A percentile compares a stretch with the other conserved stretches of the same genome.
Conservation (phyloP, 1,140 invertebrate genomes). For the Zaprionus nigranus region DNA sequence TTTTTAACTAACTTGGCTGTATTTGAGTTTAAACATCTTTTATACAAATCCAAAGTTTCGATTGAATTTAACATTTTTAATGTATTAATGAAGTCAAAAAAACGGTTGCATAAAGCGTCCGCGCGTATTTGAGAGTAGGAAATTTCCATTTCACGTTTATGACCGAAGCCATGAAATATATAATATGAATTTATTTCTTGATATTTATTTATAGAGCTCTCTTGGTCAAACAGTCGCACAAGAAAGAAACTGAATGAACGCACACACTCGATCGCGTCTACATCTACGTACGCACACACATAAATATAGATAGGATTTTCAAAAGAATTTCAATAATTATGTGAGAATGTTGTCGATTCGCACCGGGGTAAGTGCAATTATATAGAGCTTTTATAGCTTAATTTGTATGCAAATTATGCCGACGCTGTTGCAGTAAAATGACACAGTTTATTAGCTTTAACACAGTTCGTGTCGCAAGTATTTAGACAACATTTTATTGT, state of each 20-base stretch:
- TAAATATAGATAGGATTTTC: conserved; percentile 3
- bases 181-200: conserved; percentile 19
- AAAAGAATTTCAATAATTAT: conserved; percentile 14
- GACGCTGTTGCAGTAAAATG: background rate
- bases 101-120: conserved; percentile 21
- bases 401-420: background rate
- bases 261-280: background rate
- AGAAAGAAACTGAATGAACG: conserved; percentile 35
- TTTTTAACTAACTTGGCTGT: no score
- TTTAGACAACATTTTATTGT: background rate
- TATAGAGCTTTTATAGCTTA: background rate
- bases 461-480: background rate
- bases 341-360: background rate
- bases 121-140: background rate
- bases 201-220: conserved; percentile 22
- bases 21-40: no score
- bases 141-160: conserved; percentile 25
- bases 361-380: background rate
- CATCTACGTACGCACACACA: conserved; percentile 13
- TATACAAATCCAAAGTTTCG: background rate
- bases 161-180: conserved; percentile 12
- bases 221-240: background rate
- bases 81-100: conserved; percentile 31
- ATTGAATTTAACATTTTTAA: conserved; percentile 8
- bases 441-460: conserved; percentile 1